Percentiles rank a stretch among this genome's conserved stretches.
Evolutionary conservation across 2,113 vertebrate species (phyloP).

Genomic region (Spheniscus mendiculus): DNA sequence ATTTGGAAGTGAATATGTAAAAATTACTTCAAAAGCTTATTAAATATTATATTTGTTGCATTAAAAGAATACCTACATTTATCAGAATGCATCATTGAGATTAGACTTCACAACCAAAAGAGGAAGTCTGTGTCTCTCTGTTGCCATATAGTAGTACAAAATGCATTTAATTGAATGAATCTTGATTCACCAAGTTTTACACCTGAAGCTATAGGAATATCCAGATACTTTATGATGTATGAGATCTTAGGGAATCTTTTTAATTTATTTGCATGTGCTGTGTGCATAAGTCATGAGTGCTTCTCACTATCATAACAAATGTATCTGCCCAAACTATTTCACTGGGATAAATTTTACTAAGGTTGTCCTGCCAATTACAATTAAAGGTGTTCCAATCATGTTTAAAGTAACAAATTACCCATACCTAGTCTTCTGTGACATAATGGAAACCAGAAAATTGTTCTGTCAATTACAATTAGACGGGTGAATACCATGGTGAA

Average conservation of each 20-base stretch:
- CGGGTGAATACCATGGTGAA: not conserved
- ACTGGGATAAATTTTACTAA: not conserved
- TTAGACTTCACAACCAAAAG: not conserved
- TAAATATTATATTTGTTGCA: not conserved
- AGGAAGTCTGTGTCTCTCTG: not conserved
- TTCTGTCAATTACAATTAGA: not conserved
- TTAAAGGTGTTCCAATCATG: not conserved
- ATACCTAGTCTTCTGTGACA: not conserved
- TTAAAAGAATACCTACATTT: not conserved
- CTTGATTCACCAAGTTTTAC: not conserved
- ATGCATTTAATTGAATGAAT: not conserved
- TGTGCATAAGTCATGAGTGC: not conserved
- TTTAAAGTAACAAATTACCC: not conserved
- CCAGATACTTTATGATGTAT: not conserved
- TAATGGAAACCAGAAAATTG: not conserved
- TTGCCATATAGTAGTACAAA: not conserved
- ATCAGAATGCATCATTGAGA: not conserved
- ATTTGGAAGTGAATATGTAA: not conserved
- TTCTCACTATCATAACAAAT: not conserved
- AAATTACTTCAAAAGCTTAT: not conserved
- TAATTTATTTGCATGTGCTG: fast-evolving
- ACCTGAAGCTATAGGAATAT: not conserved
- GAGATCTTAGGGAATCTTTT: not conserved
- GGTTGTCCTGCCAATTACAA: not conserved
- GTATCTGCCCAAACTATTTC: not conserved